A percentile compares a stretch with the other conserved stretches of the same genome.
phyloP scores from a whole-genome alignment of 30 jellyfish, hydroid and myxozoan genomes.

The Sanderia malayensis region DNA sequence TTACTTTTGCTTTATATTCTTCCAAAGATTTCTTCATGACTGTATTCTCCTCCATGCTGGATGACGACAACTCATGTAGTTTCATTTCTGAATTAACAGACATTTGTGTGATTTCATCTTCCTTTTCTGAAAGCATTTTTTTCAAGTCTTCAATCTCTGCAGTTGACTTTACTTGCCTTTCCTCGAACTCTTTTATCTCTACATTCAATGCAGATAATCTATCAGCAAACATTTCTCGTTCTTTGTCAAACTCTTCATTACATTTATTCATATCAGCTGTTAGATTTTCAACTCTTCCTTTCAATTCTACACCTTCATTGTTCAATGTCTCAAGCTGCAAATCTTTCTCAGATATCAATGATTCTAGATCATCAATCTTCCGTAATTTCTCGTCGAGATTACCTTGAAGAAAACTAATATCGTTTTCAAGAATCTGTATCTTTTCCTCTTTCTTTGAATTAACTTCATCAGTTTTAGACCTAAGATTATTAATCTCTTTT shows the following conservation, averaged over 20 bases:
- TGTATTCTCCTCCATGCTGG: slow-evolving; percentile 6
- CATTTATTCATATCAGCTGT: slow-evolving; percentile 1
- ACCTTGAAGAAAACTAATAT: not conserved
- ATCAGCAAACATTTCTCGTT: slow-evolving; percentile 38
- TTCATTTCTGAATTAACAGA: slow-evolving; percentile 16
- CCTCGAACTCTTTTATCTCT: not conserved
- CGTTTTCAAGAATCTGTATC: not conserved
- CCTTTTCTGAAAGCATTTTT: not conserved
- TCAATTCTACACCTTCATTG: not conserved
- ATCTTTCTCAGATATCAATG: not conserved
- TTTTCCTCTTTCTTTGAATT: not conserved
- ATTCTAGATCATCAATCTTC: not conserved
- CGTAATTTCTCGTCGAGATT: not conserved
- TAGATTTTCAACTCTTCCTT: not conserved
- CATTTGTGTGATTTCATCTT: slow-evolving; percentile 2
- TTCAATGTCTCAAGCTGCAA: not conserved
- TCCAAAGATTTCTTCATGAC: slow-evolving; percentile 27
- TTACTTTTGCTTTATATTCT: slow-evolving; percentile 49
- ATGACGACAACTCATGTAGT: slow-evolving; percentile 2
- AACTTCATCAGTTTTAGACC: not conserved
- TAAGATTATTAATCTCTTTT: not conserved
- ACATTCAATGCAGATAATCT: slow-evolving; percentile 26
- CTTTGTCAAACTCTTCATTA: slow-evolving; percentile 46
- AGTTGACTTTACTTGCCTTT: not conserved
- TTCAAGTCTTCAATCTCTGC: slow-evolving; percentile 31